Evolutionary conservation across 2,797 vertebrate genomes (phyloP).

Genomic region (Pantherophis alleghaniensis): DNA sequence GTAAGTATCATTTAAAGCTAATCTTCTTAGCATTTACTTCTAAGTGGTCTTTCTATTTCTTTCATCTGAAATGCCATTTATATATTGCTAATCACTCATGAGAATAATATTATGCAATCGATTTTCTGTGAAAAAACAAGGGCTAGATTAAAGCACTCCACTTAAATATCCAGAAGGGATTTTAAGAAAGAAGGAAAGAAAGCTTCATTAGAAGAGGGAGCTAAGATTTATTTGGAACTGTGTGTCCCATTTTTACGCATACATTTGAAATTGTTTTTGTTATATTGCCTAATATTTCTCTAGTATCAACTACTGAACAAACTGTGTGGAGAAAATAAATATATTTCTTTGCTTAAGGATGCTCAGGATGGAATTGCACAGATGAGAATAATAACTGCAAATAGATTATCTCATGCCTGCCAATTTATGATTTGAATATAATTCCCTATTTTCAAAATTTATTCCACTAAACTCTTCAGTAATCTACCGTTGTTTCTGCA

Average conservation of each 20-base stretch:
- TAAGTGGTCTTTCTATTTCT: neutral
- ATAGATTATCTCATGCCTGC: neutral
- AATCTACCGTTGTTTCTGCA: neutral
- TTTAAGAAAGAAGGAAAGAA: neutral
- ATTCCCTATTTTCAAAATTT: neutral
- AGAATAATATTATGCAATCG: neutral
- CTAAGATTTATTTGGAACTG: neutral
- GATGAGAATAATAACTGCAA: neutral
- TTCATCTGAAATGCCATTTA: neutral
- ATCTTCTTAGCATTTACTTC: neutral
- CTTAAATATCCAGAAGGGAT: neutral
- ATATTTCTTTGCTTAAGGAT: neutral
- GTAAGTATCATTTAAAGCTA: conserved; percentile 1
- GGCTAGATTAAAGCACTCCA: neutral
- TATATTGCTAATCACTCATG: neutral
- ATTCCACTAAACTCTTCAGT: neutral
- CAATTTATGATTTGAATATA: neutral
- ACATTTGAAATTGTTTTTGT: neutral
- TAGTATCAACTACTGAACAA: neutral
- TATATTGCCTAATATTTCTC: neutral
- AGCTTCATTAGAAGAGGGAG: neutral
- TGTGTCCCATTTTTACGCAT: neutral
- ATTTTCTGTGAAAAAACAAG: neutral
- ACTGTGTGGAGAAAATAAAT: neutral
- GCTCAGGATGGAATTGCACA: neutral